A percentile compares a stretch with the other conserved stretches of the same genome.
phyloP scores from a whole-genome alignment of 1,140 invertebrate genomes.

The Nymphalis io region DNA sequence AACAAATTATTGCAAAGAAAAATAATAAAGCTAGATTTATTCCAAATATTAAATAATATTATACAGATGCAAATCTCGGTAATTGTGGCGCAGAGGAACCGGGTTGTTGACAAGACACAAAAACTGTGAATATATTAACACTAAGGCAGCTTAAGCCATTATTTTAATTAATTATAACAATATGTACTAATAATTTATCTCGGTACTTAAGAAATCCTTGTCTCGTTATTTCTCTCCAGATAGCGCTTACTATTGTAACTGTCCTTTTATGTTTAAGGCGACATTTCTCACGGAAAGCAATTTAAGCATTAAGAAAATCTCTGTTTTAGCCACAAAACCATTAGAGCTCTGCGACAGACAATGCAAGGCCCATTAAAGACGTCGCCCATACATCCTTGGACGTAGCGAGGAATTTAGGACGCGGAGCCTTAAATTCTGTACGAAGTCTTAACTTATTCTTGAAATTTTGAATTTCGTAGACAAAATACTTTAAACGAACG shows the following conservation, averaged over 20 bases:
- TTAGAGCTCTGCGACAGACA: constrained; percentile 34
- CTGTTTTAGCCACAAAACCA: constrained; percentile 35
- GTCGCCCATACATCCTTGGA: constrained; percentile 35
- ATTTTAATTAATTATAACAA: not conserved
- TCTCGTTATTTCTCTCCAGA: not conserved
- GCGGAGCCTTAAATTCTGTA: constrained; percentile 27
- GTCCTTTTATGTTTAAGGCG: constrained; percentile 7
- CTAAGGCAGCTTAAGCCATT: no score
- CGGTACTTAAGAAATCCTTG: not conserved
- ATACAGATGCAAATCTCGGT: no score
- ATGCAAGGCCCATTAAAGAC: constrained; percentile 36
- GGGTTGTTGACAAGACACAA: no score
- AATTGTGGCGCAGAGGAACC: no score
- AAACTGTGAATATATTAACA: no score
- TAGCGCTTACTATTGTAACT: constrained; percentile 14
- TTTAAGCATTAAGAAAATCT: constrained; percentile 36
- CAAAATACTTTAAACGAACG: constrained; percentile 3
- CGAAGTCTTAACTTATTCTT: constrained; percentile 10
- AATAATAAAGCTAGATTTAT: no score
- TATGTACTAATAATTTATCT: not conserved
- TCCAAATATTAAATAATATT: no score
- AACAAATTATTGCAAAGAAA: no score
- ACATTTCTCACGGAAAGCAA: constrained; percentile 28
- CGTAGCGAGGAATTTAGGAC: constrained; percentile 27
- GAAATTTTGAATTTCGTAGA: not conserved